A percentile compares a stretch with the other conserved stretches of the same genome.
Evolutionary conservation across 2,797 vertebrate genomes (phyloP).

Genomic region (Manis javanica): DNA sequence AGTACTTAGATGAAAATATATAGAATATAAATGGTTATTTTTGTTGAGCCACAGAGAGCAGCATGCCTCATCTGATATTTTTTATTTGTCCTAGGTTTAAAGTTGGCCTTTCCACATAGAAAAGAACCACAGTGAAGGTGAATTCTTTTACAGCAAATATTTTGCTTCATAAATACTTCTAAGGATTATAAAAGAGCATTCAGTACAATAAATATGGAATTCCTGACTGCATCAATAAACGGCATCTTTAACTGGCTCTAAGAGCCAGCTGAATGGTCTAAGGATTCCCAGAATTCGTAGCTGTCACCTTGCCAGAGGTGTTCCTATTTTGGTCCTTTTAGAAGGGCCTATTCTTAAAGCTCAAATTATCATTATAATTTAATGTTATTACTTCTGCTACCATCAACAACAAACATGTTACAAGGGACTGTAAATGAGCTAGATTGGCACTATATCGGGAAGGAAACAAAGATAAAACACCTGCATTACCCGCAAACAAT

Average conservation of each 20-base stretch:
- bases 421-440: neutral
- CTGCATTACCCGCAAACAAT: neutral
- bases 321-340: neutral
- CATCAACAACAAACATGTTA: neutral
- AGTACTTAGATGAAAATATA: neutral
- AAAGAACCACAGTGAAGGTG: neutral
- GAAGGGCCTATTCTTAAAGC: neutral
- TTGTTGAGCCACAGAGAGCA: neutral
- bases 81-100: neutral
- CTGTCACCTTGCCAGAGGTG: neutral
- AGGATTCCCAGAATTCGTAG: neutral
- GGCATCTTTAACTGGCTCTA: neutral
- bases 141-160: neutral
- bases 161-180: neutral
- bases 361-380: neutral
- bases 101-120: neutral
- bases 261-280: neutral
- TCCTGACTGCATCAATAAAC: slow-evolving; percentile 37
- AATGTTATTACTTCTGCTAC: neutral
- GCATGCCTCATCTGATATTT: neutral
- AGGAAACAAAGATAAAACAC: neutral
- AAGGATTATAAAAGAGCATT: slow-evolving; percentile 1
- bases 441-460: neutral
- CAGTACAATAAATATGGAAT: neutral
- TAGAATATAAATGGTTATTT: neutral